A percentile compares a stretch with the other conserved stretches of the same genome.
phyloP scores from a whole-genome alignment of 1,140 invertebrate species.

The Camponotus vicinus region DNA sequence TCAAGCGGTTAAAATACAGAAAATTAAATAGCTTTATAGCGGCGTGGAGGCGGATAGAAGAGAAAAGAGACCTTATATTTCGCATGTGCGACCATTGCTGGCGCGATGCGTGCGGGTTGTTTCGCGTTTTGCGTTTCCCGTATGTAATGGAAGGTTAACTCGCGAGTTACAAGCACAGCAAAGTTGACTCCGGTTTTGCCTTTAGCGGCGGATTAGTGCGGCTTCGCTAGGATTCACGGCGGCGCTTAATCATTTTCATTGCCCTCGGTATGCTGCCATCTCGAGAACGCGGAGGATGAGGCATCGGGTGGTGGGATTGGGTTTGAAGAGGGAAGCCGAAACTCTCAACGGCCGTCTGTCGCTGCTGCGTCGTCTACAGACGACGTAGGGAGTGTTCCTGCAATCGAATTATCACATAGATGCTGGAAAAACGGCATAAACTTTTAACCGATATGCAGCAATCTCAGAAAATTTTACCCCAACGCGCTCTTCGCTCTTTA shows the following conservation, averaged over 20 bases:
- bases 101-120: conserved; percentile 62
- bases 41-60: conserved; percentile 37
- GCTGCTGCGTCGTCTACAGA: conserved; percentile 53
- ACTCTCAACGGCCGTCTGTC: conserved; percentile 67
- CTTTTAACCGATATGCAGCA: conserved; percentile 14
- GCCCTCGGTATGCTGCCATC: conserved; percentile 64
- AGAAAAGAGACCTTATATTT: conserved; percentile 6
- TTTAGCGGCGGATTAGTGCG: conserved; percentile 83
- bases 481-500: not conserved
- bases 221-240: conserved; percentile 80
- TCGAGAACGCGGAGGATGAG: conserved; percentile 59
- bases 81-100: conserved; percentile 28
- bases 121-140: conserved; percentile 55
- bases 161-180: conserved; percentile 72
- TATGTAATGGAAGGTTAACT: conserved; percentile 74
- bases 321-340: conserved; percentile 49
- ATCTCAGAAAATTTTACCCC: not conserved
- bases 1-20: conserved; percentile 33
- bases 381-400: conserved; percentile 28
- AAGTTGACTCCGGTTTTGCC: conserved; percentile 81
- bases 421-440: conserved; percentile 48
- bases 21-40: conserved; percentile 59
- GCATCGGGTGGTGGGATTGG: conserved; percentile 22
- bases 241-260: conserved; percentile 80
- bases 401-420: conserved; percentile 62